A percentile compares a stretch with the other conserved stretches of the same genome.
Conservation (phyloP, 2,797 vertebrate species). For the Molossus alvarezi region DNA sequence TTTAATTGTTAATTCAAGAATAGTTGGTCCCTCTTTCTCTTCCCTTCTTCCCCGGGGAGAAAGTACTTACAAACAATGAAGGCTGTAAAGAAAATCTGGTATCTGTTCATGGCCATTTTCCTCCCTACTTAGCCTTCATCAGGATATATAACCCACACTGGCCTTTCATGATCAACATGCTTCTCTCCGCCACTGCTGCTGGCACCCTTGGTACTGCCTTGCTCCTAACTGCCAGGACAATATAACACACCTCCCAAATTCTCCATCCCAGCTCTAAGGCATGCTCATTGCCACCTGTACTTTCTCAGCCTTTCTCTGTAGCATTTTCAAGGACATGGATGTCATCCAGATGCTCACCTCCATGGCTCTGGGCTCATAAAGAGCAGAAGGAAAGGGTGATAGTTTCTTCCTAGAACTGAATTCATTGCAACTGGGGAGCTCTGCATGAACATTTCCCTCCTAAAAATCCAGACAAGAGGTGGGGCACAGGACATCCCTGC, state of each 20-base stretch:
- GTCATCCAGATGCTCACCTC: background rate
- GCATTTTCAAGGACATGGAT: background rate
- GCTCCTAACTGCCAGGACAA: background rate
- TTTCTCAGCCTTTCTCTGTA: background rate
- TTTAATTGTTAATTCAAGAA: conserved; percentile 38
- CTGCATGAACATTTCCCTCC: background rate
- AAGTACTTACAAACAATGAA: background rate
- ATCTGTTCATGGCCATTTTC: background rate
- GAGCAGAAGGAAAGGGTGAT: background rate
- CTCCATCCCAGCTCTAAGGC: background rate
- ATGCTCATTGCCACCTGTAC: background rate
- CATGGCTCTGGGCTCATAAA: background rate
- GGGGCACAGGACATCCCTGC: background rate
- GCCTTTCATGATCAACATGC: background rate
- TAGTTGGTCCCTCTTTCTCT: background rate
- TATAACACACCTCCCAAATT: background rate
- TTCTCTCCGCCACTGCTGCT: background rate
- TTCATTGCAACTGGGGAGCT: background rate
- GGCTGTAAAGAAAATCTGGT: background rate
- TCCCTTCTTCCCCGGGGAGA: background rate
- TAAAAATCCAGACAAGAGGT: background rate
- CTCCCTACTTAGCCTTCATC: background rate
- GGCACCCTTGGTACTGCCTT: background rate
- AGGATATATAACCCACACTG: background rate
- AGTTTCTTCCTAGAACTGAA: background rate